These are phyloP conservation scores for Bovichtus variegatus DNA, from an alignment of 2,797 vertebrate genomes.

Conservation along the genomic window DNA sequence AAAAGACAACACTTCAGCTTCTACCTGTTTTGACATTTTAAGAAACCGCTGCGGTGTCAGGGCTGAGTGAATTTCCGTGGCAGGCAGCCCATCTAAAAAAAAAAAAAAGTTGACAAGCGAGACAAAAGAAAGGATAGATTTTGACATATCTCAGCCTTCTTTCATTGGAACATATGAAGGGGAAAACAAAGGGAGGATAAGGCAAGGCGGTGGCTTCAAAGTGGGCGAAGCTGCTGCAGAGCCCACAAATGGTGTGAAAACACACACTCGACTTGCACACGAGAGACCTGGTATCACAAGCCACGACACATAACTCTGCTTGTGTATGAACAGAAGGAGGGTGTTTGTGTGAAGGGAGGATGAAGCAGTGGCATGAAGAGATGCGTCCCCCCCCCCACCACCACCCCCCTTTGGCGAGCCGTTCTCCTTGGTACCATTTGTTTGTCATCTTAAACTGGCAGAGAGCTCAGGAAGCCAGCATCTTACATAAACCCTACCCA, in stretches of 20 bases:
- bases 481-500: constrained; percentile 79
- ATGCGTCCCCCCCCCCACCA: constrained; percentile 47
- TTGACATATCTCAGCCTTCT: constrained; percentile 74
- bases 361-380: constrained; percentile 55
- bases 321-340: constrained; percentile 42
- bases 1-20: constrained; percentile 49
- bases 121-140: constrained; percentile 74
- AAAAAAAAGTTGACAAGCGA: constrained; percentile 66
- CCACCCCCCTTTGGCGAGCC: constrained; percentile 47
- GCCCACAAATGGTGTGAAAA: constrained; percentile 66
- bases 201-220: constrained; percentile 62
- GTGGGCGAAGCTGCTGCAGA: constrained; percentile 45
- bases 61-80: constrained; percentile 72
- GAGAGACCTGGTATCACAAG: constrained; percentile 68
- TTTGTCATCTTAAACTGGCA: constrained; percentile 80
- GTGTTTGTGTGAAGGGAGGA: constrained; percentile 44
- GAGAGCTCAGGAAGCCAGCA: constrained; percentile 72
- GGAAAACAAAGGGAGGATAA: constrained; percentile 68
- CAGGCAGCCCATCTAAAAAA: constrained; percentile 61
- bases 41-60: constrained; percentile 65
- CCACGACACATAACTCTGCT: constrained; percentile 54
- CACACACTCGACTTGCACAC: constrained; percentile 58
- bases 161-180: constrained; percentile 73
- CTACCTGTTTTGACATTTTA: constrained; percentile 66
- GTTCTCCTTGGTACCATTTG: constrained; percentile 72